phyloP scores from a whole-genome alignment of 2,888 invertebrate species.

The Labia minor region DNA sequence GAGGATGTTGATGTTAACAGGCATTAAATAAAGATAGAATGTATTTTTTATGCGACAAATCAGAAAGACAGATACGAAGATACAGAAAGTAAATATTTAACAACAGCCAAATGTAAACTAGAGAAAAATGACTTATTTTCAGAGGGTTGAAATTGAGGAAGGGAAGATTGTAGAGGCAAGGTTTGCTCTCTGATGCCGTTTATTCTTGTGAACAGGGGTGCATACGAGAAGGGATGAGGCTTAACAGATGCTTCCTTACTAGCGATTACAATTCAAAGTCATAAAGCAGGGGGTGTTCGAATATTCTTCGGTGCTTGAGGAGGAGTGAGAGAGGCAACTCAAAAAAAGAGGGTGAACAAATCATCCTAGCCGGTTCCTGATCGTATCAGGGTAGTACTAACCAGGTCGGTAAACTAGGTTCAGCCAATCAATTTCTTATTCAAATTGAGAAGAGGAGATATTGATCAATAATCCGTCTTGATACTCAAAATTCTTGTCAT shows the following conservation, averaged over 20 bases:
- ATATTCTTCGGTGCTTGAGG: background rate
- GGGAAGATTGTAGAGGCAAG: conserved; percentile 2
- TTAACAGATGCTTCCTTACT: conserved; percentile 13
- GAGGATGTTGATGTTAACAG: no score
- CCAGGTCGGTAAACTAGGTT: background rate
- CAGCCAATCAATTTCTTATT: background rate
- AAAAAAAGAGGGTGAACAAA: background rate
- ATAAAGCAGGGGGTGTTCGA: background rate
- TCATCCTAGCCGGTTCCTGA: background rate
- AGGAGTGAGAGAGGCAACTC: background rate
- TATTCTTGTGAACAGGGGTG: background rate
- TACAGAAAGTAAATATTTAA: background rate
- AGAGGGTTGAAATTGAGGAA: background rate
- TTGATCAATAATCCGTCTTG: no score
- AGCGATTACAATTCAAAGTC: conserved; percentile 8
- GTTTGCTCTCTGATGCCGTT: background rate
- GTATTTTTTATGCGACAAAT: no score
- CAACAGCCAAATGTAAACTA: background rate
- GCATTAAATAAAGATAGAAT: no score
- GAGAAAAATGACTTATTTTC: conserved; percentile 7
- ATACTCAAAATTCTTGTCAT: no score
- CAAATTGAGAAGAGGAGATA: background rate
- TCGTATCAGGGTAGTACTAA: background rate
- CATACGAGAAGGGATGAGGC: background rate
- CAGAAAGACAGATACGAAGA: no score